Conservation (phyloP, 2,888 invertebrate species). For the Gibbula magus region DNA sequence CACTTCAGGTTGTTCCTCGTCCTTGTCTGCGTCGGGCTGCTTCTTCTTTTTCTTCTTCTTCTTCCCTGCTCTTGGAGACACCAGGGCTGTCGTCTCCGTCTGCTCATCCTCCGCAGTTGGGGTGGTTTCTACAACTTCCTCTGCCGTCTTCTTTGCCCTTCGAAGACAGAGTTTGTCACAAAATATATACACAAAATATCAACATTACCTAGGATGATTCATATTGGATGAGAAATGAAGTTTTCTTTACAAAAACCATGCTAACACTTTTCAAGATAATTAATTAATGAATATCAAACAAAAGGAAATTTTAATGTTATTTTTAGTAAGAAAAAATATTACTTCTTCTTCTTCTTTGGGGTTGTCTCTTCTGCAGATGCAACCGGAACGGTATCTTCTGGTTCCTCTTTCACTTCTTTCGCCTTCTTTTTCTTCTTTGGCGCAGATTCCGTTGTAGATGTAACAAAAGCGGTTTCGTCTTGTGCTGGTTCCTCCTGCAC, state of each 20-base stretch:
- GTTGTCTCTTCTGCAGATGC: not conserved
- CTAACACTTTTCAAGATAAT: no score
- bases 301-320: no score
- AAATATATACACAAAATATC: not conserved
- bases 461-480: not conserved
- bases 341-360: conserved; percentile 37
- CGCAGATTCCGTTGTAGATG: no score
- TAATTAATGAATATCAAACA: not conserved
- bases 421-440: conserved; percentile 47
- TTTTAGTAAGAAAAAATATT: not conserved
- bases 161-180: not conserved
- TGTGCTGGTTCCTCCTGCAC: conserved; percentile 43
- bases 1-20: conserved; percentile 27
- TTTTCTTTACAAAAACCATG: not conserved
- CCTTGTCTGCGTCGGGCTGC: conserved; percentile 39
- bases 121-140: conserved; percentile 29
- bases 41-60: conserved; percentile 49
- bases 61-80: conserved; percentile 43
- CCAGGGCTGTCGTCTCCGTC: conserved; percentile 35
- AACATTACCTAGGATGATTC: not conserved
- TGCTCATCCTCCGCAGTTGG: conserved; percentile 11
- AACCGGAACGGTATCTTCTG: not conserved
- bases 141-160: conserved; percentile 34
- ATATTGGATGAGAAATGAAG: not conserved
- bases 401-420: conserved; percentile 41